A percentile compares a stretch with the other conserved stretches of the same genome.
Evolutionary conservation across 2,797 vertebrate genomes (phyloP).

Genomic region (Poecilia gillii): DNA sequence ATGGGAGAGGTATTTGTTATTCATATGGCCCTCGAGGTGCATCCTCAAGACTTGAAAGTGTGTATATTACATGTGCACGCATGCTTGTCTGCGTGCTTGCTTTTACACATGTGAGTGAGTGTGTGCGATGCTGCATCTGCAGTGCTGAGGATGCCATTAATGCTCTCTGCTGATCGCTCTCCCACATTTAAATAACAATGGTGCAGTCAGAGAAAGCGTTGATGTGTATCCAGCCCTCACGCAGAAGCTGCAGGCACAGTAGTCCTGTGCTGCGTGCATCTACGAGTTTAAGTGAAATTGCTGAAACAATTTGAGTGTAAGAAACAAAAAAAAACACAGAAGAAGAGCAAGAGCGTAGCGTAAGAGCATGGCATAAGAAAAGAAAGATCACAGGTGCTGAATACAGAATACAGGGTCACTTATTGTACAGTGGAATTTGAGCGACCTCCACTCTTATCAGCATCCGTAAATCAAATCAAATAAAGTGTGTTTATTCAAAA

Average conservation of each 20-base stretch:
- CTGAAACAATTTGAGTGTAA: constrained; percentile 20
- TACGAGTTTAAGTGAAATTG: constrained; percentile 21
- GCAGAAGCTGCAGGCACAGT: constrained; percentile 50
- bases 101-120: constrained; percentile 33
- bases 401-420: neutral
- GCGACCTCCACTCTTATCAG: neutral
- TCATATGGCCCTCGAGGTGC: constrained; percentile 79
- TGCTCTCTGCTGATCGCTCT: constrained; percentile 79
- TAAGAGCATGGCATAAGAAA: neutral
- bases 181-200: constrained; percentile 82
- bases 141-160: constrained; percentile 79
- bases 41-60: constrained; percentile 70
- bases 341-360: too few species aligned
- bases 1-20: constrained; percentile 78
- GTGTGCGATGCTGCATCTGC: constrained; percentile 61
- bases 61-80: constrained; percentile 47
- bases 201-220: constrained; percentile 74
- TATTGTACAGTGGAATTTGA: neutral
- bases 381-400: neutral
- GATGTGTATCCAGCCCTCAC: constrained; percentile 78
- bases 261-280: constrained; percentile 39
- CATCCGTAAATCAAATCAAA: neutral
- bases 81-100: constrained; percentile 42
- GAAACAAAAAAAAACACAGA: constrained; percentile 13
- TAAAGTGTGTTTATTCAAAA: neutral